Base-by-base conservation (phyloP, 2,113 vertebrate genomes). In the Hirundichthys speculiger region DNA sequence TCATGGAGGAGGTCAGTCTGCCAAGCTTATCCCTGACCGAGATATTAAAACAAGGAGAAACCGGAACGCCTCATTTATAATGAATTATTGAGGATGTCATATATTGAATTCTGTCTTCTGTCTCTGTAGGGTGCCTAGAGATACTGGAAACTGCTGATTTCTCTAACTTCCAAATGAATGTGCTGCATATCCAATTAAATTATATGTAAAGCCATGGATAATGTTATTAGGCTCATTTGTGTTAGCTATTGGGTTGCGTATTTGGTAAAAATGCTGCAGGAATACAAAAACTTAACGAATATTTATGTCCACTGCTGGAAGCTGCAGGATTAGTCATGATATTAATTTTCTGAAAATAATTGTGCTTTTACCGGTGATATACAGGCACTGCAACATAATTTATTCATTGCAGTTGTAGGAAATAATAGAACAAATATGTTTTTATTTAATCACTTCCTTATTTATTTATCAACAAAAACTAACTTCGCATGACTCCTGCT, bases 51-150 rank as follows among this genome's bases (percentile, higher is more conserved):
- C 39, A 58, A 73, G 75, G 70, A 85, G 79, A 83, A 77, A 79
- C 58, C 73, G 62, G 75, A 82, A 73, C 67, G 67, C 70, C 74
- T 80, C 73, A 61, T 83, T 77, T 69, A 55, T 73, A 54, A 75
- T 91, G 81, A 90, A 92, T 92, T 88, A 92, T 92, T 91, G 69
- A 92, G 54, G 64, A 81, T 60, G 82, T 80, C 88, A 82, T 80
- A 81, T 88, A 83, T 89, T 89, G 86, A 92, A 82, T 88, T 71
- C 79, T 77, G 84, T 80, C 80, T 83, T 64, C 73, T 63, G 75
- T 82, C 82, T 82, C 86, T 59, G 65, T 25, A n/a, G 69, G 83
- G 77, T 73, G 83, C 81, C 80, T 25, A 34, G 74, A 86, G 87
- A 86, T 76, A 69, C 48, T 13, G 42, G 65, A n/a, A 82, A 86